These are phyloP conservation scores for Callionymus lyra DNA, from an alignment of 2,113 vertebrate species.

Conservation along the genomic window DNA sequence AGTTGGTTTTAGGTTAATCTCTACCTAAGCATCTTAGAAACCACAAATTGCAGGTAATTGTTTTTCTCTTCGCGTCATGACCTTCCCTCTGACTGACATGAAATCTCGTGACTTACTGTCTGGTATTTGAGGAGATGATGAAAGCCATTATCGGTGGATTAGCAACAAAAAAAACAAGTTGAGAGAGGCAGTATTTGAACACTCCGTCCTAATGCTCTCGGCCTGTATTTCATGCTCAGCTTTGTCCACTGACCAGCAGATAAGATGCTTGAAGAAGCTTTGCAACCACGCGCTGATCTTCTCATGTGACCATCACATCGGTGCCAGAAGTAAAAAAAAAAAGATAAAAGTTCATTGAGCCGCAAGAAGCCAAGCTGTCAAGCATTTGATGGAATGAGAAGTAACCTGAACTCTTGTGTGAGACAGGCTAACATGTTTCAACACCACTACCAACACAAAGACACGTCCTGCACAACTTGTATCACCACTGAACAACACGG, in stretches of 20 bases:
- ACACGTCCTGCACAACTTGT: conserved; percentile 23
- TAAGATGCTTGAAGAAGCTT: conserved; percentile 26
- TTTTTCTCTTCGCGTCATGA: too few relatives aligned
- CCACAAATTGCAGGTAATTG: too few relatives aligned
- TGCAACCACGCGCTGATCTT: conserved; percentile 10
- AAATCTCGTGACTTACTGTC: conserved; percentile 38
- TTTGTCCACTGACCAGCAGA: conserved; percentile 19
- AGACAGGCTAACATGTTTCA: conserved; percentile 15
- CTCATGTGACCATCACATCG: conserved; percentile 24
- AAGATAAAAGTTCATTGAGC: conserved; percentile 13
- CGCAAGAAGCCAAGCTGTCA: neutral
- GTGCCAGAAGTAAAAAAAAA: conserved; percentile 24
- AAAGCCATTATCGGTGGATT: conserved; percentile 42
- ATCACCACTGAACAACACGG: conserved; percentile 25
- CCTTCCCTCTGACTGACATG: too few relatives aligned
- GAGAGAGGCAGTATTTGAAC: conserved; percentile 27
- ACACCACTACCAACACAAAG: conserved; percentile 21
- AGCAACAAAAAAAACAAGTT: conserved; percentile 36
- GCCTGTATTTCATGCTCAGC: conserved; percentile 17
- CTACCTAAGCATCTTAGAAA: too few relatives aligned
- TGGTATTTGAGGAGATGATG: conserved; percentile 37
- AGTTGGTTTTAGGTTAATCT: too few relatives aligned
- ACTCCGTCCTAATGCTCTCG: conserved; percentile 17
- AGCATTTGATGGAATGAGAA: conserved; percentile 6
- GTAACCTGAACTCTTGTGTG: conserved; percentile 4